Base-by-base conservation (phyloP, 2,113 vertebrate species). In the Otis tarda region DNA sequence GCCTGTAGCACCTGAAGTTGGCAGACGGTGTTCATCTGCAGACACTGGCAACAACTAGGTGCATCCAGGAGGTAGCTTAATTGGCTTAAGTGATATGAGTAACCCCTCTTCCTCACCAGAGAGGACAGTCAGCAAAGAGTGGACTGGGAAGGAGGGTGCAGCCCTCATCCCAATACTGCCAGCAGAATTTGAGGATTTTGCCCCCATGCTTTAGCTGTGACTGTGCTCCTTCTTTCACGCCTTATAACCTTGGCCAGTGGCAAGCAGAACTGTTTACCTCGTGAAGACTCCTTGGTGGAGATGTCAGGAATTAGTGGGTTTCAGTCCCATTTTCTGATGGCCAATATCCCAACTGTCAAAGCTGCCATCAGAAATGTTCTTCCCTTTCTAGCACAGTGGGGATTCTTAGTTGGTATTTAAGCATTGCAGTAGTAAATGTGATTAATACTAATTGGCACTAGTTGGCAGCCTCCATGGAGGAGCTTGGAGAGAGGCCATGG, bases 341-440 rank as follows among this genome's bases (percentile, higher is more conserved):
- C 49, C 76, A 31, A 19, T 64, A 52, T 67, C 14, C 70, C 52
- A 37, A 7, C 53, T 63, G 64, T 63, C 77, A 49, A 39, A 89
- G 55, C 4, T 67, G 14, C 56, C 23, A 4, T 53, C 33, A 60
- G 60, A 56, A 8, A 11, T 50, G 24, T 73, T 75, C 33, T 60
- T 87, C 43, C 41, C 49, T 85, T 64, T 61, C 43, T 68, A 68
- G 30, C 37, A 12, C 74, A 33, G 56, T 41, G 56, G 55, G 16
- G 49, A 35, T 83, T 76, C 64, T 91, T 63, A 39, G 17, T 12
- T 87, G 52, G 30, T 52, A 23, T 68, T 82, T 76, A 60, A 81
- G 61, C 52, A 30, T 0, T 45, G 59, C 2, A 1, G 22, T 24
- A 47, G 47, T 41, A 64, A 79, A 69, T 0, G 0, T 56, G 49